These are phyloP conservation scores for Netelia fuscicornis DNA, from an alignment of 2,888 invertebrate genomes.

Conservation along the genomic window DNA sequence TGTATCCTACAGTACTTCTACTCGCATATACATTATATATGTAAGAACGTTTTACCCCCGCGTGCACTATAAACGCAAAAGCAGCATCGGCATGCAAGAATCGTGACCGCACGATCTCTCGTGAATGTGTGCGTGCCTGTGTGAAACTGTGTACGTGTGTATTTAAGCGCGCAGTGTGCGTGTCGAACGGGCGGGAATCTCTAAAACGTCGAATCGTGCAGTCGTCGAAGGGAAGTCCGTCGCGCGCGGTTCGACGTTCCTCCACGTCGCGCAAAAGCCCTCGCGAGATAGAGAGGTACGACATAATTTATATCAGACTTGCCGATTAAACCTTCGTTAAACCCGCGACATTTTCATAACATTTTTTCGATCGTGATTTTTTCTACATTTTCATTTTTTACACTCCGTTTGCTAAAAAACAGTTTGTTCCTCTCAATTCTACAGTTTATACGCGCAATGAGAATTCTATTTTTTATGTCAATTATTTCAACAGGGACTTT, in stretches of 20 bases:
- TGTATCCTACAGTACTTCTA: not conserved
- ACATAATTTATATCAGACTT: not conserved
- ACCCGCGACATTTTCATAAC: not conserved
- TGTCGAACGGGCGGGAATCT: conserved; percentile 67
- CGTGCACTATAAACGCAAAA: conserved; percentile 45
- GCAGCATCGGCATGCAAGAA: conserved; percentile 65
- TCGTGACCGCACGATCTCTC: conserved; percentile 66
- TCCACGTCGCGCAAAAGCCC: conserved; percentile 58
- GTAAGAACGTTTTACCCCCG: conserved; percentile 60
- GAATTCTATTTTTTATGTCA: too few species aligned
- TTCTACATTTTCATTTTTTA: not conserved
- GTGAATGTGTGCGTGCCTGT: not conserved
- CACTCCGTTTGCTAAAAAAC: too few species aligned
- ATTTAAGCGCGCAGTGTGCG: not conserved
- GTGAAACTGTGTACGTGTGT: not conserved
- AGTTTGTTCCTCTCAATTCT: too few species aligned
- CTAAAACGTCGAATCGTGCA: conserved; percentile 62
- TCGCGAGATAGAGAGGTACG: conserved; percentile 39
- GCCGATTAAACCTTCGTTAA: not conserved
- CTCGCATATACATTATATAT: not conserved
- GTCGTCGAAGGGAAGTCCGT: conserved; percentile 67
- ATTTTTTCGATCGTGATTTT: not conserved
- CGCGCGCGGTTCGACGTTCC: conserved; percentile 60
- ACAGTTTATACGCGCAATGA: too few species aligned
- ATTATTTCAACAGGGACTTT: too few species aligned